phyloP scores from a whole-genome alignment of 2,888 invertebrate species.

The Nymphalis c-album region DNA sequence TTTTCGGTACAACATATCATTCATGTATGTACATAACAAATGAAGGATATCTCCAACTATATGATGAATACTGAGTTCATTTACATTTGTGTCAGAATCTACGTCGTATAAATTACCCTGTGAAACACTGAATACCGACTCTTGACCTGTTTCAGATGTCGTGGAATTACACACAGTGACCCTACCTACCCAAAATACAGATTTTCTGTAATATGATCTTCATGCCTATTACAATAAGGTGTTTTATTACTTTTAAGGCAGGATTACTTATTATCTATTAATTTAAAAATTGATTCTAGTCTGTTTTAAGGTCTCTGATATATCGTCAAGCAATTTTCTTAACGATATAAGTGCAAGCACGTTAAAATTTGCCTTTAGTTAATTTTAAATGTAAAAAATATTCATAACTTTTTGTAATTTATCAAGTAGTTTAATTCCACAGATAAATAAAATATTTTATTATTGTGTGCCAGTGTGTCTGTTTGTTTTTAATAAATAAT shows the following conservation, averaged over 20 bases:
- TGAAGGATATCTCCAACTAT: background rate
- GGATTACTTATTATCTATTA: too few species aligned
- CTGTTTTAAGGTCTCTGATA: too few species aligned
- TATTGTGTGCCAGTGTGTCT: too few species aligned
- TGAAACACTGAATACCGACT: slow-evolving; percentile 54
- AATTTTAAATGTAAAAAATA: too few species aligned
- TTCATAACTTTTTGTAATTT: too few species aligned
- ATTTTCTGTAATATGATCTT: slow-evolving; percentile 16
- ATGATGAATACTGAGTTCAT: slow-evolving; percentile 18
- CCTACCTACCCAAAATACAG: slow-evolving; percentile 4
- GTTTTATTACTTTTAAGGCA: background rate
- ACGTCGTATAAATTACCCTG: slow-evolving; percentile 54
- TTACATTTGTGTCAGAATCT: slow-evolving; percentile 28
- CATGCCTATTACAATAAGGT: slow-evolving; percentile 7
- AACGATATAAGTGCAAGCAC: too few species aligned
- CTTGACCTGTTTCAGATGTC: slow-evolving; percentile 64
- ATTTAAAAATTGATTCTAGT: too few species aligned
- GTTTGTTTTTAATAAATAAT: too few species aligned
- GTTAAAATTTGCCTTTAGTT: too few species aligned
- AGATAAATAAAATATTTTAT: too few species aligned
- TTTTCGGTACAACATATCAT: background rate
- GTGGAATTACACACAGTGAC: slow-evolving; percentile 26
- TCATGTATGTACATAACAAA: slow-evolving; percentile 1
- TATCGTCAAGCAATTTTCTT: too few species aligned
- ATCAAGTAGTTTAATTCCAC: too few species aligned